phyloP scores from a whole-genome alignment of 2,888 invertebrate genomes.

The Blera fallax region DNA sequence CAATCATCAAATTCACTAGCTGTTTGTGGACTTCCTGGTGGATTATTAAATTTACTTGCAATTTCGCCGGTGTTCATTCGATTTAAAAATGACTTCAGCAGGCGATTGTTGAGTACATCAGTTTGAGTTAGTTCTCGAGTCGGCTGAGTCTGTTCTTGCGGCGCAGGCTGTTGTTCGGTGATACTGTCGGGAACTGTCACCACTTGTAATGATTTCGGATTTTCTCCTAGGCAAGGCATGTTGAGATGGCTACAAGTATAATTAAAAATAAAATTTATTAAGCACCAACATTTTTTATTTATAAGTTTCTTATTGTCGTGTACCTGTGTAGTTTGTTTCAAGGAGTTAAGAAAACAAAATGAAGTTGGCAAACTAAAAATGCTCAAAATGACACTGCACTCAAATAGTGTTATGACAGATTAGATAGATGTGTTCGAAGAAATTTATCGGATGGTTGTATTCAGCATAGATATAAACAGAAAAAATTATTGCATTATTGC shows the following conservation, averaged over 20 bases:
- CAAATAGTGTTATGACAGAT: not conserved
- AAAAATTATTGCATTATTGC: too few species aligned
- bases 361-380: not conserved
- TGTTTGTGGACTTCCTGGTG: not conserved
- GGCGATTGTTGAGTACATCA: slow-evolving; percentile 77
- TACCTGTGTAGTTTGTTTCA: not conserved
- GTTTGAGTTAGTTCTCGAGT: slow-evolving; percentile 79
- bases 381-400: not conserved
- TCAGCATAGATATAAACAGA: not conserved
- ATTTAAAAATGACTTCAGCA: slow-evolving; percentile 77
- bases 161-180: slow-evolving; percentile 30
- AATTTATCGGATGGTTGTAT: not conserved
- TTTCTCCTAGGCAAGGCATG: slow-evolving; percentile 77
- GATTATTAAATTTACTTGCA: slow-evolving; percentile 29
- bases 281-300: not conserved
- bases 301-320: not conserved
- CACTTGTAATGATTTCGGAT: slow-evolving; percentile 49
- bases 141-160: slow-evolving; percentile 67
- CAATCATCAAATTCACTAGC: slow-evolving; percentile 40
- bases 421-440: not conserved
- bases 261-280: not conserved
- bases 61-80: slow-evolving; percentile 75
- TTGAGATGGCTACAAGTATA: not conserved
- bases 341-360: not conserved
- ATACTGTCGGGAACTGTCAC: slow-evolving; percentile 8